A percentile compares a stretch with the other conserved stretches of the same genome.
These are phyloP conservation scores for Plebejus anna DNA, from an alignment of 2,888 invertebrate genomes.

Conservation along the genomic window DNA sequence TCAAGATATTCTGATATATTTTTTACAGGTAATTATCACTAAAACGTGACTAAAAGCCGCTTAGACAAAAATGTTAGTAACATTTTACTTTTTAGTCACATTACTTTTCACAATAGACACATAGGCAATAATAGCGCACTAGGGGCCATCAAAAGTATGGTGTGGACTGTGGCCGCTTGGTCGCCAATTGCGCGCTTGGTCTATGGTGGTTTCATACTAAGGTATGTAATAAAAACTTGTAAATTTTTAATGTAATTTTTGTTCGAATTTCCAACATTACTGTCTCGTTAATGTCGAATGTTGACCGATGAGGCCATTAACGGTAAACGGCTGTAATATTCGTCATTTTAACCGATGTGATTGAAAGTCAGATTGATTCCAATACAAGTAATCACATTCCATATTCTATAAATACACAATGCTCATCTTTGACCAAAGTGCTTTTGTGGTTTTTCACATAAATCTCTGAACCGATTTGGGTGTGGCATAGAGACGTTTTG, in stretches of 20 bases:
- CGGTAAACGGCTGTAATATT: background rate
- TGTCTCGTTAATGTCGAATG: background rate
- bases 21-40: background rate
- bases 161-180: too few relatives aligned
- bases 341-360: background rate
- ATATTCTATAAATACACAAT: background rate
- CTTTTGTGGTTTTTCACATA: background rate
- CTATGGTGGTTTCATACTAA: too few relatives aligned
- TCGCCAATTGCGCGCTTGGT: too few relatives aligned
- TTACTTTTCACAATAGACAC: too few relatives aligned
- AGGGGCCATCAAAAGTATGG: too few relatives aligned
- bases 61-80: too few relatives aligned
- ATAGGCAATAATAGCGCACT: too few relatives aligned
- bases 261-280: background rate
- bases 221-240: background rate
- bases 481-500: too few relatives aligned
- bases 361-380: conserved; percentile 9
- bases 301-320: background rate
- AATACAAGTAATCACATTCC: background rate
- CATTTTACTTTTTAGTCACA: too few relatives aligned
- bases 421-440: background rate
- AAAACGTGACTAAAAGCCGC: too few relatives aligned
- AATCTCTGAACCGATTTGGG: too few relatives aligned
- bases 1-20: background rate
- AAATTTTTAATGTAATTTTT: background rate